A percentile compares a stretch with the other conserved stretches of the same genome.
Evolutionary conservation across 1,140 invertebrate genomes (phyloP).

Genomic region (Drosophila subpulchrella): DNA sequence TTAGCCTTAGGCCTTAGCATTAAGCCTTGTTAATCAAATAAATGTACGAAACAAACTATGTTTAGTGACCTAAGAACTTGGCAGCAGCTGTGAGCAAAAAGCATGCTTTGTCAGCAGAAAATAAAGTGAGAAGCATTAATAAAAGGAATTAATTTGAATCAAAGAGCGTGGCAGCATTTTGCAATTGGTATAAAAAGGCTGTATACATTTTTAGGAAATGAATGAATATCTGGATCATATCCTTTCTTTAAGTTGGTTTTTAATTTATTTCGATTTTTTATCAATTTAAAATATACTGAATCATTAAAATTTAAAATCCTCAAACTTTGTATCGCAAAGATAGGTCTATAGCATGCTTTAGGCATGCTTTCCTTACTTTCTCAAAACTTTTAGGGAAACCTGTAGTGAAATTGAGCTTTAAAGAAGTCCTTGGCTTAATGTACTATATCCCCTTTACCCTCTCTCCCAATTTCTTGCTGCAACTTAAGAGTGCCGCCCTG

Average conservation of each 20-base stretch:
- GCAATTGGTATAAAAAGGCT: conserved; percentile 6
- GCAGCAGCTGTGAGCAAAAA: not conserved
- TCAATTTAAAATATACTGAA: too few species aligned
- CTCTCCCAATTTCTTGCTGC: conserved; percentile 3
- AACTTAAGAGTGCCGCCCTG: conserved; percentile 61
- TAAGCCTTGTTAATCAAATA: conserved; percentile 46
- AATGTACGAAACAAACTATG: conserved; percentile 12
- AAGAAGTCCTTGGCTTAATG: not conserved
- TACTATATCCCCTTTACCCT: conserved; percentile 22
- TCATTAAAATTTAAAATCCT: too few species aligned
- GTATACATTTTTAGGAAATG: too few species aligned
- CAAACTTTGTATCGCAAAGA: too few species aligned
- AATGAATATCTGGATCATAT: too few species aligned
- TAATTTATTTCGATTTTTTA: too few species aligned
- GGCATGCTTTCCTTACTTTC: not conserved
- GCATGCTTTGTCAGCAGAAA: conserved; percentile 43
- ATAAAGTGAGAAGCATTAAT: not conserved
- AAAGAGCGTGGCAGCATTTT: not conserved
- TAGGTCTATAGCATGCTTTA: too few species aligned
- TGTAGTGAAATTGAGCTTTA: not conserved
- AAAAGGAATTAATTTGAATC: not conserved
- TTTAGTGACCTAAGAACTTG: conserved; percentile 10
- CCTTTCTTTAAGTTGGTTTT: too few species aligned
- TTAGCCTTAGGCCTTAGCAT: conserved; percentile 62
- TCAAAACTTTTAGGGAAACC: not conserved